Percentiles rank a stretch among this genome's conserved stretches.
Conservation (phyloP, 2,888 invertebrate genomes). For the Tetragonisca angustula region DNA sequence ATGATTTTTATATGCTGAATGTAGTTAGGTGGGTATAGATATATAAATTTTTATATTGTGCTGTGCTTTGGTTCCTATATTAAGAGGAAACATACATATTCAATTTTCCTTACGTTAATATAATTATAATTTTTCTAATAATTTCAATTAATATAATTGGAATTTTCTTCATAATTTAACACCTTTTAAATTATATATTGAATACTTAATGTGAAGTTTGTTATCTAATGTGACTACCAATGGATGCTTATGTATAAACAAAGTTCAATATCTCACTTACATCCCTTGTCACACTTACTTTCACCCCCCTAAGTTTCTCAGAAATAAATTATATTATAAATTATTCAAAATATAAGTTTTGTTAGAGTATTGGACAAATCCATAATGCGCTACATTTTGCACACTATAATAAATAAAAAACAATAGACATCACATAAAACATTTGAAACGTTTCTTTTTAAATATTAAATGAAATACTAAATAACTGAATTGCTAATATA, state of each 20-base stretch:
- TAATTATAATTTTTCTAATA: neutral
- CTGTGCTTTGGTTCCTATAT: slow-evolving; percentile 63
- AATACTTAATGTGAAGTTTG: slow-evolving; percentile 20
- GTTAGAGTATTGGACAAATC: slow-evolving; percentile 33
- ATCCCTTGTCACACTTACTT: slow-evolving; percentile 84
- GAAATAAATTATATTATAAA: slow-evolving; percentile 61
- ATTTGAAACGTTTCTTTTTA: slow-evolving; percentile 22
- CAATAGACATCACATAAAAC: slow-evolving; percentile 20
- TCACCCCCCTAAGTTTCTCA: slow-evolving; percentile 78
- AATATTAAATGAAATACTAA: slow-evolving; percentile 28
- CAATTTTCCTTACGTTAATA: slow-evolving; percentile 67
- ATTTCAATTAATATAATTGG: slow-evolving; percentile 34
- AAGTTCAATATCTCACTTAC: slow-evolving; percentile 70
- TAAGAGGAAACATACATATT: slow-evolving; percentile 84
- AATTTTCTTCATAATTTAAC: slow-evolving; percentile 39
- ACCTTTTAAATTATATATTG: slow-evolving; percentile 35
- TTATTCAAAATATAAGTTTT: slow-evolving; percentile 48
- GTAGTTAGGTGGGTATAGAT: slow-evolving; percentile 74
- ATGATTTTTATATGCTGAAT: slow-evolving; percentile 68
- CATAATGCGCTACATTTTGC: slow-evolving; percentile 44
- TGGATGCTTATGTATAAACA: slow-evolving; percentile 39
- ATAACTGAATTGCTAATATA: slow-evolving; percentile 26
- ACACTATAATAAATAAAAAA: slow-evolving; percentile 29
- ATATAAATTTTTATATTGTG: slow-evolving; percentile 68
- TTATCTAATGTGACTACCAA: slow-evolving; percentile 42